phyloP scores from a whole-genome alignment of 2,888 invertebrate species.

The Lysandra bellargus region DNA sequence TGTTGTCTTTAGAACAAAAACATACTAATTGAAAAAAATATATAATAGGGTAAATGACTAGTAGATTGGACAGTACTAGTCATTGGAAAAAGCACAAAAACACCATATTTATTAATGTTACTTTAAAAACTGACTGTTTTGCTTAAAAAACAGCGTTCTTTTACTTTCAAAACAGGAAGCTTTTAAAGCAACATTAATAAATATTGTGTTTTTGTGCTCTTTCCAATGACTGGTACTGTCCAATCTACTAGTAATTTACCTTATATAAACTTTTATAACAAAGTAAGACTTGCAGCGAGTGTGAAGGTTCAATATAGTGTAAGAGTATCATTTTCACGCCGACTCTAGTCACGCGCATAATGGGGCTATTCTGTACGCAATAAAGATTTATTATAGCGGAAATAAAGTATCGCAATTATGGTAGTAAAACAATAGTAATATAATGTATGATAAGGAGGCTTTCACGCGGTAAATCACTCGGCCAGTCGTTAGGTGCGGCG shows the following conservation, averaged over 20 bases:
- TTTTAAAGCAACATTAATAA: no score
- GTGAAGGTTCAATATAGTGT: neutral
- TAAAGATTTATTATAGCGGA: constrained; percentile 8
- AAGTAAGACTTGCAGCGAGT: neutral
- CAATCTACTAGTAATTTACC: no score
- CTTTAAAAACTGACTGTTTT: no score
- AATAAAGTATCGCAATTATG: constrained; percentile 12
- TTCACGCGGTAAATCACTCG: constrained; percentile 25
- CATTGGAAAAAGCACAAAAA: no score
- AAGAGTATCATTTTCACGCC: neutral
- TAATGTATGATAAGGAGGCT: constrained; percentile 23
- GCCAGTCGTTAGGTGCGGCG: constrained; percentile 17
- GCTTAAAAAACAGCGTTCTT: no score
- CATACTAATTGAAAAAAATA: neutral
- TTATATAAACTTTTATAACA: neutral
- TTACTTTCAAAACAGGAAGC: no score
- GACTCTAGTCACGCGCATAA: constrained; percentile 1
- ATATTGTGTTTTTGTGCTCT: no score
- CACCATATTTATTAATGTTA: no score
- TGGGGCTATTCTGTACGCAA: neutral
- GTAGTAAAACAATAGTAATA: constrained; percentile 19
- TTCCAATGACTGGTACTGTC: no score
- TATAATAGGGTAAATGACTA: no score
- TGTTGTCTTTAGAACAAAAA: no score
- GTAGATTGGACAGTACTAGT: no score